Evolutionary conservation across 2,888 invertebrate genomes (phyloP).

Genomic region (Pyrocoelia pectoralis): DNA sequence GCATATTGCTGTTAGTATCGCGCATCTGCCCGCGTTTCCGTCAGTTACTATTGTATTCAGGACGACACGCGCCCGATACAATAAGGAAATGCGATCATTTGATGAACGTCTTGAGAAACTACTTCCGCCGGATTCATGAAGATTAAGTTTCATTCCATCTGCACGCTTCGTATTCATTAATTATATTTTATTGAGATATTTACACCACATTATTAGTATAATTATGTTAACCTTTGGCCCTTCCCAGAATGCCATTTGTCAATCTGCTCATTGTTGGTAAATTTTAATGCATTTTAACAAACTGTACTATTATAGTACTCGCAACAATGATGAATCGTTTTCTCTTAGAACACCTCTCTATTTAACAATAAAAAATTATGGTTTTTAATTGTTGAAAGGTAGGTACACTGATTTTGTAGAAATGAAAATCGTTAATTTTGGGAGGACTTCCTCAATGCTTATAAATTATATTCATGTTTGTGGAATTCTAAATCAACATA

Average conservation of each 20-base stretch:
- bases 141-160: slow-evolving; percentile 45
- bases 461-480: no score
- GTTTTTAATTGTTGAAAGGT: no score
- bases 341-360: no score
- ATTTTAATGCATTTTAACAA: no score
- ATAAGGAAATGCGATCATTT: slow-evolving; percentile 45
- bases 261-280: not conserved
- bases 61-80: slow-evolving; percentile 43
- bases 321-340: no score
- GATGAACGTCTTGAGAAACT: slow-evolving; percentile 43
- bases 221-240: not conserved
- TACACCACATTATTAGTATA: not conserved
- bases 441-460: no score
- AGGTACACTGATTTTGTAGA: no score
- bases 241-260: not conserved
- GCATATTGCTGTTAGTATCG: slow-evolving; percentile 34
- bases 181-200: slow-evolving; percentile 16
- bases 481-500: no score
- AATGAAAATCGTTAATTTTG: no score
- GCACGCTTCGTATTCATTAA: slow-evolving; percentile 36
- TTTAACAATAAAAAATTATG: no score
- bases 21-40: slow-evolving; percentile 46
- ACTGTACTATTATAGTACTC: no score
- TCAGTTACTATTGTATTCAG: slow-evolving; percentile 36
- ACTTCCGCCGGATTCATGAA: slow-evolving; percentile 44